Conservation (phyloP, 1,140 invertebrate genomes). For the Tetraneura akinire region DNA sequence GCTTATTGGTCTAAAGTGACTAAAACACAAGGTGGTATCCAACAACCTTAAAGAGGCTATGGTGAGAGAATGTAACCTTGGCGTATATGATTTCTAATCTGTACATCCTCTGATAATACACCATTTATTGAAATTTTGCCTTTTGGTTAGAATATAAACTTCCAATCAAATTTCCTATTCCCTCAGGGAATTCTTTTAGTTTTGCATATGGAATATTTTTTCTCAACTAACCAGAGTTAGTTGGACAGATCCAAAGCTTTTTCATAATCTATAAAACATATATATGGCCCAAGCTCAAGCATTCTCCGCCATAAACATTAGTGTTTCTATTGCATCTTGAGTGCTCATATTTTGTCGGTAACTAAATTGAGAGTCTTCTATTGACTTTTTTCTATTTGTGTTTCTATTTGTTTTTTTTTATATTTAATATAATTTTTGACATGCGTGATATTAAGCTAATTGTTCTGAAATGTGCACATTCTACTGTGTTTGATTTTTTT, state of each 20-base stretch:
- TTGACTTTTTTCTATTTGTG: constrained; percentile 34
- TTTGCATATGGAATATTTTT: constrained; percentile 19
- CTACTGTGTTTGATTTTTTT: constrained; percentile 43
- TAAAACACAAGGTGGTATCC: no score
- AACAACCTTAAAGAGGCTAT: no score
- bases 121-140: no score
- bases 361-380: constrained; percentile 36
- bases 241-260: no score
- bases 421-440: constrained; percentile 47
- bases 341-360: constrained; percentile 22
- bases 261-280: constrained; percentile 45
- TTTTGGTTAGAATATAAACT: no score
- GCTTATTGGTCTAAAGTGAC: no score
- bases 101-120: no score
- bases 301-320: constrained; percentile 37
- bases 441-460: constrained; percentile 40
- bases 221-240: no score
- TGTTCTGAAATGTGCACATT: constrained; percentile 41
- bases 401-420: constrained; percentile 44
- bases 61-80: no score
- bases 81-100: no score
- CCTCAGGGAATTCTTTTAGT: constrained; percentile 25
- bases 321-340: constrained; percentile 38
- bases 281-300: constrained; percentile 6
- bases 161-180: constrained; percentile 23